Base-by-base conservation (phyloP, 2,113 vertebrate genomes). In the Cottus gobio region DNA sequence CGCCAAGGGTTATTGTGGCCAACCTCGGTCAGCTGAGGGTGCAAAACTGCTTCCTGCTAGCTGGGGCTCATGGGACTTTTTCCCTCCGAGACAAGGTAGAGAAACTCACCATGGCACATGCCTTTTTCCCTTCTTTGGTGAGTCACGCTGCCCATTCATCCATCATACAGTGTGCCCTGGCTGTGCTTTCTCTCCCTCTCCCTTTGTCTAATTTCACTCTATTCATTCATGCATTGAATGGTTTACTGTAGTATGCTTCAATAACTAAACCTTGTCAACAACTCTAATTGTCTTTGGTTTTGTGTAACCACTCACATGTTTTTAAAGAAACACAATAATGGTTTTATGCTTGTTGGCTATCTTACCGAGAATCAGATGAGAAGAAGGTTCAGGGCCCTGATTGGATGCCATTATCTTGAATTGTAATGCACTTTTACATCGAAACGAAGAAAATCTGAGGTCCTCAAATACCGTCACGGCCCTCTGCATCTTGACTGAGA, bases 11-110 rank as follows among this genome's bases (percentile, higher is more conserved):
- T 3, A 97, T 99, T 71, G 98, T 99, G 57, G 97, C 97, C 73
- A 99, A 99, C 84, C 93, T 99, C 13, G 98, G 98, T 15, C 97
- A 98, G 75, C 94, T 99, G 82, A 97, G 93, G 87, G 96, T 99
- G 52, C 96, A 96, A 89, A 99, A 99, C 93, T 85, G 83, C 56
- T 99, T 99, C 85, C 93, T 98, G 26, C 95, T 95, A 50, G 96
- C 97, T 0, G 96, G 97, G 30, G 87, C 93, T 66, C 92, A 89
- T 0, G 97, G 97, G 10, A 99, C 98, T 13, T 97, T 98, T 89
- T 98, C 96, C 0, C 90, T 97, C 36, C 95, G 92, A 92, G 97
- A 98, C 93, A 98, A 99, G 98, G 98, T 99, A 96, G 94, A 95
- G 88, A 83, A 89, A 93, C 92, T 95, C 84, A 95, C 94, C 92